phyloP scores from a whole-genome alignment of 2,888 invertebrate species.

The Hecatera dysodea region DNA sequence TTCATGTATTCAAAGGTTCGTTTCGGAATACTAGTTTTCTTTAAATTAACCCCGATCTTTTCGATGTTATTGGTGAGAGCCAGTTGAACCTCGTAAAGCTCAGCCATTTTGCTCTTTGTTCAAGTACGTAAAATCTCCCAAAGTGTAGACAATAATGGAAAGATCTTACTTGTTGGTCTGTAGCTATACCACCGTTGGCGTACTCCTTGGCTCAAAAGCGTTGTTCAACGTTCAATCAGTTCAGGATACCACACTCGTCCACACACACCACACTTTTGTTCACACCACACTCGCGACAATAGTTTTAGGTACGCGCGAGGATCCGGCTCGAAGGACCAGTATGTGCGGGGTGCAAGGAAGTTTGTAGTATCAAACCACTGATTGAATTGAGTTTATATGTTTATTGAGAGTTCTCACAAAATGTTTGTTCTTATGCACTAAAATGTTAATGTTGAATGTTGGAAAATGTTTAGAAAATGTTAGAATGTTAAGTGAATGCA shows the following conservation, averaged over 20 bases:
- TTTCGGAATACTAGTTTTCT: background rate
- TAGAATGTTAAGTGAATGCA: too few relatives aligned
- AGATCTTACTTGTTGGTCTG: background rate
- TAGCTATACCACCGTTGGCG: background rate
- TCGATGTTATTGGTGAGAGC: too few relatives aligned
- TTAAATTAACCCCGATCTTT: background rate
- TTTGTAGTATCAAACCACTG: too few relatives aligned
- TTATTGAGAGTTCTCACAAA: background rate
- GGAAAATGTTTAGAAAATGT: too few relatives aligned
- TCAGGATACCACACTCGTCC: background rate
- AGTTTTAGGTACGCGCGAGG: too few relatives aligned
- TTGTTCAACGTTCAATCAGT: too few relatives aligned
- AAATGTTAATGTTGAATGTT: background rate
- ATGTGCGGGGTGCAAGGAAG: background rate
- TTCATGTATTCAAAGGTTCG: background rate
- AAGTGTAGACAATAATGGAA: background rate
- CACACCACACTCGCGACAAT: too few relatives aligned
- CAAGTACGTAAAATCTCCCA: background rate
- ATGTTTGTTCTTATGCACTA: background rate
- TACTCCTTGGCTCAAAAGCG: too few relatives aligned
- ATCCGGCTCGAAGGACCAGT: too few relatives aligned
- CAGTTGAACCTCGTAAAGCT: too few relatives aligned
- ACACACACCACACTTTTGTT: background rate
- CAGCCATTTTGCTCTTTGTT: background rate
- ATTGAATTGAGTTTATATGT: too few relatives aligned